A percentile compares a stretch with the other conserved stretches of the same genome.
Evolutionary conservation across 2,113 vertebrate genomes (phyloP).

Genomic region (Sialia sialis): DNA sequence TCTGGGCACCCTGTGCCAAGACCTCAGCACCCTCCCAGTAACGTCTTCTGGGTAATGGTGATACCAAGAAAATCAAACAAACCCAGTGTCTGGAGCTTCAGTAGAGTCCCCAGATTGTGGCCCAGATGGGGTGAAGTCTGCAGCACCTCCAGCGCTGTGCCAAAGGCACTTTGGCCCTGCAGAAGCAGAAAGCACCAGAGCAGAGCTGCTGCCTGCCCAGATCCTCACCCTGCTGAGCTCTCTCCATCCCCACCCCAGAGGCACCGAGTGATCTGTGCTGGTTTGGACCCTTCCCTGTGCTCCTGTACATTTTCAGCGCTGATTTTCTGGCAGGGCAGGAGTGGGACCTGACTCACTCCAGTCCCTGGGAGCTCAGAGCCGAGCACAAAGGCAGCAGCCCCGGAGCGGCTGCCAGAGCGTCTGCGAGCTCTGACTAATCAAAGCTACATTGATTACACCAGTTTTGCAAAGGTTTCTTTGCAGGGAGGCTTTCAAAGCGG

Average conservation of each 20-base stretch:
- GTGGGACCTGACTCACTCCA: neutral
- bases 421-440: constrained; percentile 46
- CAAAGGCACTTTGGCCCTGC: neutral
- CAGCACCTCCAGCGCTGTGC: neutral
- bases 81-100: neutral
- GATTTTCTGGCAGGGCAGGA: neutral
- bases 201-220: neutral
- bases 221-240: neutral
- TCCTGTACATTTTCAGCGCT: neutral
- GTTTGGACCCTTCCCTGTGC: rapidly evolving
- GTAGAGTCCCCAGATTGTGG: neutral
- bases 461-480: constrained; percentile 45
- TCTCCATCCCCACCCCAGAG: neutral
- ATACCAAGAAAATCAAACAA: neutral
- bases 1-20: neutral
- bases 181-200: neutral
- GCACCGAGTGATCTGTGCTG: rapidly evolving
- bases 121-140: rapidly evolving
- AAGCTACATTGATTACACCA: constrained; percentile 55
- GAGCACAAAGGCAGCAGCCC: constrained; percentile 8
- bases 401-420: neutral
- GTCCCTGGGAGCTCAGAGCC: rapidly evolving
- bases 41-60: neutral
- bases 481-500: constrained; percentile 47
- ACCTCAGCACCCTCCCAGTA: rapidly evolving